These are phyloP conservation scores for Carassius carassius DNA, from an alignment of 2,113 vertebrate genomes.

Conservation along the genomic window DNA sequence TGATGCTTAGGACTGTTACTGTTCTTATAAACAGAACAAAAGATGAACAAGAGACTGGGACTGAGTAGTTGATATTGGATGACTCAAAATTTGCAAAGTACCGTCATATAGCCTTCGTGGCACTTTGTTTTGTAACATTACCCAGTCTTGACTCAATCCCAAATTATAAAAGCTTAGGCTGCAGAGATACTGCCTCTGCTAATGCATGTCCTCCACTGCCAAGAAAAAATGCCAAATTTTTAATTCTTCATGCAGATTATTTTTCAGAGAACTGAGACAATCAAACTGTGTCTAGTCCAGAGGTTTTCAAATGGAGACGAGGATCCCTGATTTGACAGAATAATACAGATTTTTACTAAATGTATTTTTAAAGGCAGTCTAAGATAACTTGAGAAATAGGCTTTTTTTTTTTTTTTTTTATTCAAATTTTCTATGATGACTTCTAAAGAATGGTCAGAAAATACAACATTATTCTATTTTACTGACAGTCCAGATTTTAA, in stretches of 20 bases:
- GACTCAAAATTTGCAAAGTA: background rate
- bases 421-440: background rate
- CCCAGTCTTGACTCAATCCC: background rate
- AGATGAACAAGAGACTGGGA: background rate
- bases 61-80: background rate
- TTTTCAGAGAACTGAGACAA: background rate
- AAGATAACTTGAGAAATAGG: background rate
- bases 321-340: background rate
- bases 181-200: slow-evolving; percentile 10
- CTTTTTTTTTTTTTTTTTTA: background rate
- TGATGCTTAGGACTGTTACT: background rate
- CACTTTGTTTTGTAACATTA: background rate
- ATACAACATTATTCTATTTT: background rate
- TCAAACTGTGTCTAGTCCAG: background rate
- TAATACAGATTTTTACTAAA: background rate
- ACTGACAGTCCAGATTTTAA: background rate
- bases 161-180: background rate
- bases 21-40: background rate
- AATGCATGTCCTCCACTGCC: slow-evolving; percentile 12
- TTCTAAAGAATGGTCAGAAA: background rate
- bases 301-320: background rate
- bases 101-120: background rate
- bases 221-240: background rate
- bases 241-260: background rate
- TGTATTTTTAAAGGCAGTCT: background rate